phyloP scores from a whole-genome alignment of 2,113 vertebrate species.

The Jacana jacana region DNA sequence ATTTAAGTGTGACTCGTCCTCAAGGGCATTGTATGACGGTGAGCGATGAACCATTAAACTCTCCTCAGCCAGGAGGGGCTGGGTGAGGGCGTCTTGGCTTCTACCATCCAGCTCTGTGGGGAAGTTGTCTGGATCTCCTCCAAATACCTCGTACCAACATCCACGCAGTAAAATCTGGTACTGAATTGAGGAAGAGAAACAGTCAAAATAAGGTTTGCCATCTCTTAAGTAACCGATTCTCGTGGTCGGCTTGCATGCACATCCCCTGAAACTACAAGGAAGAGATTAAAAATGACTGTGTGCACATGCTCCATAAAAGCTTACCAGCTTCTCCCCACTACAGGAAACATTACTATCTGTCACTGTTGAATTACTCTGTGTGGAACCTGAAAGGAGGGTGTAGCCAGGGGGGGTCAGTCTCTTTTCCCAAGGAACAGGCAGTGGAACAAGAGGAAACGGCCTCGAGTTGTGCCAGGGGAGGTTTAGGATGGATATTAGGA shows the following conservation, averaged over 20 bases:
- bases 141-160: conserved; percentile 93
- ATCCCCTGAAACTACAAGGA: neutral
- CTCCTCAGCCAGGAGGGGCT: conserved; percentile 91
- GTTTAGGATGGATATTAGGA: neutral
- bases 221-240: neutral
- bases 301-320: neutral
- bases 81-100: conserved; percentile 76
- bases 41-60: conserved; percentile 83
- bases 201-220: neutral
- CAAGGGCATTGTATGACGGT: conserved; percentile 81
- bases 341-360: neutral
- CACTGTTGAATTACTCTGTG: neutral
- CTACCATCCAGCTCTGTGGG: conserved; percentile 88
- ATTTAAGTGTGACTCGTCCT: conserved; percentile 72
- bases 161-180: conserved; percentile 92
- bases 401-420: neutral
- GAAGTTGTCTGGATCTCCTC: conserved; percentile 84
- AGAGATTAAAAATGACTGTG: neutral
- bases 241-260: neutral
- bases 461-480: neutral
- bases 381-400: neutral
- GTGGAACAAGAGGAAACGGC: neutral
- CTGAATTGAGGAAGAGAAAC: conserved; percentile 63
- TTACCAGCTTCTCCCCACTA: rapidly evolving
- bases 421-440: neutral